These are phyloP conservation scores for Chironomus striatipennis DNA, from an alignment of 1,140 invertebrate genomes.

Conservation along the genomic window DNA sequence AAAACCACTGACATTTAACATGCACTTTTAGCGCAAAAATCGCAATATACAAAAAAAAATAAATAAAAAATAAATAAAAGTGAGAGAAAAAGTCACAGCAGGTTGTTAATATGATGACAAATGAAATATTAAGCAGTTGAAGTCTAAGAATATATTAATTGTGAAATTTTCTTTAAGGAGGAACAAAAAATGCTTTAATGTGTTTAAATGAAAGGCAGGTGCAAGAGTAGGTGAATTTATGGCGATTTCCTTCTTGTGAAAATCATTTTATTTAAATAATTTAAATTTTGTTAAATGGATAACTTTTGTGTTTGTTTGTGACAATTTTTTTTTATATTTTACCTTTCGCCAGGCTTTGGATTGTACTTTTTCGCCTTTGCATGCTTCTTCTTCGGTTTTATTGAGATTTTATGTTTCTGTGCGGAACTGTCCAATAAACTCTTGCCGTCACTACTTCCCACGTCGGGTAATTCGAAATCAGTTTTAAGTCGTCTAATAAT, in stretches of 20 bases:
- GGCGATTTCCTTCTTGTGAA: background rate
- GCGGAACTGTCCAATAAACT: conserved; percentile 59
- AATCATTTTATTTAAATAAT: background rate
- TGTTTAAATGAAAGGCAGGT: background rate
- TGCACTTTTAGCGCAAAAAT: too few species aligned
- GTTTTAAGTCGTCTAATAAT: conserved; percentile 44
- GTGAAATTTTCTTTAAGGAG: background rate
- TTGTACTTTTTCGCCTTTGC: conserved; percentile 29
- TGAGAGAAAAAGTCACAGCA: too few species aligned
- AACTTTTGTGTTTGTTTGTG: background rate
- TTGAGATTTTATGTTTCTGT: conserved; percentile 62
- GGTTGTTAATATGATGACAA: conserved; percentile 6
- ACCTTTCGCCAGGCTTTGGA: conserved; percentile 28
- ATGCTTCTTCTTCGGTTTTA: conserved; percentile 59
- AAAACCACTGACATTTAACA: too few species aligned
- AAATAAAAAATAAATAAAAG: too few species aligned
- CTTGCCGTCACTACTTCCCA: conserved; percentile 42
- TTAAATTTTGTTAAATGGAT: background rate
- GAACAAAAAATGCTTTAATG: background rate
- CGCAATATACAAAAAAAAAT: too few species aligned
- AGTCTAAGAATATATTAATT: background rate
- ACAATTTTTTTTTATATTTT: conserved; percentile 26
- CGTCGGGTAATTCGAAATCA: conserved; percentile 48
- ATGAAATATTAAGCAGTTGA: conserved; percentile 4
- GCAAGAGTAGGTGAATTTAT: background rate